Base-by-base conservation (phyloP, 2,888 invertebrate species). In the Autographa pulchrina region DNA sequence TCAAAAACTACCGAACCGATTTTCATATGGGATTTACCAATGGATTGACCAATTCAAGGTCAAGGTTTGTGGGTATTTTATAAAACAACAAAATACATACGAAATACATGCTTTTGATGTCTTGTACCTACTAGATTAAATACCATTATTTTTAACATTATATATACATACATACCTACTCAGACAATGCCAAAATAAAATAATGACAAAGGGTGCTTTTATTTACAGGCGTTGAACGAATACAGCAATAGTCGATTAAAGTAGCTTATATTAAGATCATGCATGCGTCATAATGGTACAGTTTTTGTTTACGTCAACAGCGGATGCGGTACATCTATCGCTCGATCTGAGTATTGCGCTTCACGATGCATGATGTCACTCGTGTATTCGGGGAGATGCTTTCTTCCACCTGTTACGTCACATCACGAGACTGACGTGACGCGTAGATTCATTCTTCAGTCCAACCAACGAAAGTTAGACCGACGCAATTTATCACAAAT, bases 361-460 rank as follows among this genome's bases (percentile, higher is more conserved):
- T 56, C 25, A 25, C 4, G 9, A 11, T 13, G 25, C 13, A 25
- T 56, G 54, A 56, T 56, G 25, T 56, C 54, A 56, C 25, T 20
- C 54, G 11, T 56, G 13, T 56, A 56, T 56, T 25, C 20, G 25
- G 13, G 13, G 54, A 56, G 54, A 20, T 56, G 54, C 54, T 56
- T 56, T 25, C 54, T 25, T 56, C 54, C 54, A 56, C 54, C 54
- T 56, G 54, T 56, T 20, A 18, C 13, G 25, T 9, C 9, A 54
- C 20, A 20, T 56, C 54, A 56, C 4, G 54, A 20, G 6, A 11
- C 20, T 9, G 8, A 5, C 11, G 25, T 20, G 54, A 11, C 11
- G 20, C 54, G 54, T 56, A 48, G n/a, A n/a, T 16, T 48, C n/a
- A 48, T 48, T 48, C n/a, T 48, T 48, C 48, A 48, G 54, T 25